Evolutionary conservation across 2,797 vertebrate genomes (phyloP).

Genomic region (Rhabdophis nuchalis): DNA sequence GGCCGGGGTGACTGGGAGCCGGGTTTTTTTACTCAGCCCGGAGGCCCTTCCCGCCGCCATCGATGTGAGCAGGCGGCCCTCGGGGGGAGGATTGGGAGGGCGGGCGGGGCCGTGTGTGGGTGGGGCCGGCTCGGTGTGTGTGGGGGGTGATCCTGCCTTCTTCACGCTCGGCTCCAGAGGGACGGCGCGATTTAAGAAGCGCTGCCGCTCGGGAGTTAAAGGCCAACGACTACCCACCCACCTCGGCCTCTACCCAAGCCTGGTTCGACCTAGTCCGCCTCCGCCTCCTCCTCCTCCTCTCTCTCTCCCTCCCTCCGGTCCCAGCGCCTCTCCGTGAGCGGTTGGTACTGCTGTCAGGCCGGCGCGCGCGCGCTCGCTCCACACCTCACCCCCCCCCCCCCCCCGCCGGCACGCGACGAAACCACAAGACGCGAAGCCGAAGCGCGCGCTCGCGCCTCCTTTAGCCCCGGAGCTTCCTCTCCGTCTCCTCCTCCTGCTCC

Average conservation of each 20-base stretch:
- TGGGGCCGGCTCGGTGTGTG: not conserved
- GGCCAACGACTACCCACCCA: not conserved
- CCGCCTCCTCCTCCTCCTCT: not conserved
- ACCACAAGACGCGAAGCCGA: not conserved
- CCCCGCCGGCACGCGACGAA: not conserved
- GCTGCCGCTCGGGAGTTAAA: not conserved
- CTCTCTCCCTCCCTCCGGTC: too few species aligned
- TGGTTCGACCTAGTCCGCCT: not conserved
- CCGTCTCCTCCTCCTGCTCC: not conserved
- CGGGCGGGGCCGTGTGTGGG: conserved; percentile 10
- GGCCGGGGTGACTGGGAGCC: not conserved
- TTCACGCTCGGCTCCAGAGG: not conserved
- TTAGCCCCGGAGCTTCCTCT: too few species aligned
- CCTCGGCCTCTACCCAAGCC: not conserved
- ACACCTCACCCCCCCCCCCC: too few species aligned
- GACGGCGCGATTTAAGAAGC: not conserved
- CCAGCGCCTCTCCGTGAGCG: not conserved
- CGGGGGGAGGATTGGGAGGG: not conserved
- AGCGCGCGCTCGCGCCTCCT: too few species aligned
- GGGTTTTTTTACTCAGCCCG: not conserved
- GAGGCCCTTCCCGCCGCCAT: not conserved
- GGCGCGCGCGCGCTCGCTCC: not conserved
- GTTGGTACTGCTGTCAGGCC: not conserved
- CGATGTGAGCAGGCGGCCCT: not conserved
- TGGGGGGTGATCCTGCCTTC: not conserved